phyloP scores from a whole-genome alignment of 1,140 invertebrate genomes.

The Capitella teleta region DNA sequence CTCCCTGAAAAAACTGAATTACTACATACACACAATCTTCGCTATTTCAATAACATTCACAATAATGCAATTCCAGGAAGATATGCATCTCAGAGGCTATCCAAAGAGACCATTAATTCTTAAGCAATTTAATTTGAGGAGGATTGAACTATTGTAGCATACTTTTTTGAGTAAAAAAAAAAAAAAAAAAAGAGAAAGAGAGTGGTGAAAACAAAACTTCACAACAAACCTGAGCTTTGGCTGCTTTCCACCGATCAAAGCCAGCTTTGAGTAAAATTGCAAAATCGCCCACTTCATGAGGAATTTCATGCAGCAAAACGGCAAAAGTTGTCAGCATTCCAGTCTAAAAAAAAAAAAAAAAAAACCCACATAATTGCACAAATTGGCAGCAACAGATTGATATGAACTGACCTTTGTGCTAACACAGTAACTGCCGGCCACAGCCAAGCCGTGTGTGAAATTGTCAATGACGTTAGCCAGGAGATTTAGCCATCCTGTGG shows the following conservation, averaged over 20 bases:
- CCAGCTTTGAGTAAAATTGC: conserved; percentile 80
- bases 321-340: conserved; percentile 85
- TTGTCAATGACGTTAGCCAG: conserved; percentile 94
- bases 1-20: too few relatives aligned
- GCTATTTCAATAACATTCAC: too few relatives aligned
- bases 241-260: conserved; percentile 84
- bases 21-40: too few relatives aligned
- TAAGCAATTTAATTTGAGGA: too few relatives aligned
- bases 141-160: too few relatives aligned
- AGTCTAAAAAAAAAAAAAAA: conserved; percentile 52
- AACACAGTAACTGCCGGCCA: conserved; percentile 88
- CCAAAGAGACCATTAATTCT: too few relatives aligned
- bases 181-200: too few relatives aligned
- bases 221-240: conserved; percentile 58
- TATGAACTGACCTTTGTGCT: conserved; percentile 38
- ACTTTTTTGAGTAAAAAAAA: too few relatives aligned
- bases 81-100: too few relatives aligned
- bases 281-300: conserved; percentile 95
- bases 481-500: conserved; percentile 85
- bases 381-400: neutral
- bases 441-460: conserved; percentile 90
- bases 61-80: too few relatives aligned
- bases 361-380: too few relatives aligned
- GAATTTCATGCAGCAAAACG: conserved; percentile 92
- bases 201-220: too few relatives aligned